phyloP scores from a whole-genome alignment of 1,140 invertebrate genomes.

The Drosophila bipectinata region DNA sequence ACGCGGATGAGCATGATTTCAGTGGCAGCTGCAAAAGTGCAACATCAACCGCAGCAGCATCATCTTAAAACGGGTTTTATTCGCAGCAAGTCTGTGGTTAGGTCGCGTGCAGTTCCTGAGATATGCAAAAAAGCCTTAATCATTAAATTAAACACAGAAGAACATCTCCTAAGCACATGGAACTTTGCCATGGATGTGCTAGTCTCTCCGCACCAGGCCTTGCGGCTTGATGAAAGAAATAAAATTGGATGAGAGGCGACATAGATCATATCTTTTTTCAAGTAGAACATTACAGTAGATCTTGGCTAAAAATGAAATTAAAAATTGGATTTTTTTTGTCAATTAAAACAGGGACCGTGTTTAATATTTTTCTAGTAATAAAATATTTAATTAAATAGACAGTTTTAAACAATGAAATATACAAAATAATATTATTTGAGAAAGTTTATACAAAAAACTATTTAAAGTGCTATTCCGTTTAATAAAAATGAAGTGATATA shows the following conservation, averaged over 20 bases:
- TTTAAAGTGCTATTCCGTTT: neutral
- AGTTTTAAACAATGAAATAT: no score
- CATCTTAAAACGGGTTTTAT: conserved; percentile 67
- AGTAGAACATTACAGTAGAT: conserved; percentile 14
- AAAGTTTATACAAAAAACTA: no score
- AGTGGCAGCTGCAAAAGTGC: conserved; percentile 76
- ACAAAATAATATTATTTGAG: no score
- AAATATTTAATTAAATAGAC: no score
- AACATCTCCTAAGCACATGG: conserved; percentile 43
- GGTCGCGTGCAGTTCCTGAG: conserved; percentile 46
- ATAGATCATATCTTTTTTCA: conserved; percentile 33
- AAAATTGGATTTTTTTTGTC: no score
- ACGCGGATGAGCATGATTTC: conserved; percentile 56
- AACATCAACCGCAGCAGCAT: conserved; percentile 37
- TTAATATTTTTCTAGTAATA: no score
- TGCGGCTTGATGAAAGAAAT: conserved; percentile 39
- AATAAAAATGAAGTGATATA: neutral
- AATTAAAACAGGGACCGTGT: no score
- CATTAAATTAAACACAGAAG: conserved; percentile 47
- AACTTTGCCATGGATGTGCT: conserved; percentile 4
- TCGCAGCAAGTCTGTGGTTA: conserved; percentile 43
- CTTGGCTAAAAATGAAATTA: neutral
- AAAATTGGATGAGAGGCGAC: conserved; percentile 21
- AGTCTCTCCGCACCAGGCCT: neutral
- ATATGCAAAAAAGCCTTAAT: conserved; percentile 52